Evolutionary conservation across 2,888 invertebrate species (phyloP), one percentile per base, ranked within the genome.

Genomic region (Linnaemya tessellans): DNA sequence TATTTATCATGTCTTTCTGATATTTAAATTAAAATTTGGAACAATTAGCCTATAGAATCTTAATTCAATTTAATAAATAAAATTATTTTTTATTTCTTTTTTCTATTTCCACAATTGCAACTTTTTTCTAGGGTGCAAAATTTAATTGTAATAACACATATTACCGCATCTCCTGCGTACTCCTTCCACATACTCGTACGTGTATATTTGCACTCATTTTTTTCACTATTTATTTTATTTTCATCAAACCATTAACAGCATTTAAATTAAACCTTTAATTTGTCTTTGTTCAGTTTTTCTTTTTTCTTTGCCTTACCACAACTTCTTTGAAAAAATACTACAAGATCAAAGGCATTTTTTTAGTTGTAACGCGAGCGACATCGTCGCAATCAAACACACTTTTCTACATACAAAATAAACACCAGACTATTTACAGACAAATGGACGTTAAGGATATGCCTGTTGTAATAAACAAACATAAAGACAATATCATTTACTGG

Each of bases 321-420:
- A 70, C 65, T 78, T 62, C 68, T 75, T 68, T 80, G 65, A 81
- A 84, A 88, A 90, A 90, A 90, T 91, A 89, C 89, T 88, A 89
- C 87, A 89, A 90, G 89, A 91, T 90, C 91, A 90, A 90, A 90
- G 88, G 90, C 89, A 90, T 90, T 90, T 79, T 82, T 90, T 86
- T 88, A 88, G 87, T 89, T 79, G 87, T 88, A 84, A 88, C 88
- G 90, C 88, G 88, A 88, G 90, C 88, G 88, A 88, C 88, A 87
- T 88, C 81, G 80, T 80, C 87, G 64, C 77, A 54, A 73, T 77
- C 77, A 83, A 46, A 74, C n/a, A 70, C 20, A 73, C 70, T 65
- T 25, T 35, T 46, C 35, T 35, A 81, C 74, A 64, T 15, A 70
- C 30, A 62, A 62, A 80, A 41, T 54, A 65, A 54, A 65, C 62